A percentile compares a stretch with the other conserved stretches of the same genome.
phyloP scores from a whole-genome alignment of 2,888 invertebrate species.

The Stictocephala bisonia region DNA sequence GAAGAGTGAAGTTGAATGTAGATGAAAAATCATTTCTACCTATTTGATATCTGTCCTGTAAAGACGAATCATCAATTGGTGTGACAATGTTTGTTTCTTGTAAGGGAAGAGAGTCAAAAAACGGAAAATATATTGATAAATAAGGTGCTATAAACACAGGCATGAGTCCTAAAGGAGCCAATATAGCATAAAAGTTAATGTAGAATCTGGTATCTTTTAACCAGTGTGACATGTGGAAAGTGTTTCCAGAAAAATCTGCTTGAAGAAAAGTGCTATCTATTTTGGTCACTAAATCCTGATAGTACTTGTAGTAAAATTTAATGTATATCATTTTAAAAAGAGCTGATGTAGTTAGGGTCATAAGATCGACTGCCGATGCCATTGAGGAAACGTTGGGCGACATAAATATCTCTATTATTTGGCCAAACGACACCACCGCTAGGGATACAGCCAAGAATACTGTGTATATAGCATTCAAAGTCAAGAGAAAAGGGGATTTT shows the following conservation, averaged over 20 bases:
- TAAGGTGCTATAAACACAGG: no score
- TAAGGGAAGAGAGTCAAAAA: no score
- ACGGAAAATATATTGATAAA: no score
- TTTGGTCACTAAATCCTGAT: slow-evolving; percentile 2
- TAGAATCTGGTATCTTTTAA: background rate
- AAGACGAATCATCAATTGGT: no score
- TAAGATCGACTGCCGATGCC: slow-evolving; percentile 23
- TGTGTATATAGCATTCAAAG: slow-evolving; percentile 2
- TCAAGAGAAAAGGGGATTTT: background rate
- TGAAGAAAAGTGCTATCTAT: slow-evolving; percentile 14
- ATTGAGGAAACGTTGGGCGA: slow-evolving; percentile 8
- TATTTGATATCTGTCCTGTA: no score
- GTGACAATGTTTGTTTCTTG: no score
- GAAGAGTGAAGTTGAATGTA: no score
- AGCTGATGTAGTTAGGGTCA: slow-evolving; percentile 22
- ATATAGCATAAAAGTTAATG: background rate
- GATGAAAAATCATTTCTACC: no score
- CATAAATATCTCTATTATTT: slow-evolving; percentile 23
- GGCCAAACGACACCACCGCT: slow-evolving; percentile 4
- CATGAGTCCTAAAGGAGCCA: no score
- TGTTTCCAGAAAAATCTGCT: background rate
- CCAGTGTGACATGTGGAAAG: slow-evolving; percentile 11
- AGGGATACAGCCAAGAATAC: background rate
- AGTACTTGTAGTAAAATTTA: background rate
- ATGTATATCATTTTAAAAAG: slow-evolving; percentile 40